These are phyloP conservation scores for Xiphias gladius DNA, from an alignment of 2,113 vertebrate species.

Conservation along the genomic window DNA sequence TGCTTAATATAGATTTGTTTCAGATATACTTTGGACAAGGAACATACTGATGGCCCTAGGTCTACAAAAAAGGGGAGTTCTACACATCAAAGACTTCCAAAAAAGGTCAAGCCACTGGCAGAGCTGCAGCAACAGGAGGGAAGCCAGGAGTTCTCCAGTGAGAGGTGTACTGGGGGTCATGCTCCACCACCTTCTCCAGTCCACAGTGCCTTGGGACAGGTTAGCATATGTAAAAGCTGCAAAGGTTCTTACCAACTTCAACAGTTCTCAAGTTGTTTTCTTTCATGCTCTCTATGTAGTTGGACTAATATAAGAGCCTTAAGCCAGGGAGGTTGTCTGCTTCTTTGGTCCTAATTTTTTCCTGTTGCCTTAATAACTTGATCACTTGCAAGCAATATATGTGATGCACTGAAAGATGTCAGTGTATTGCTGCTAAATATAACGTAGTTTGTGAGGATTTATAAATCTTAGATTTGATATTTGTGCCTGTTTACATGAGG, in stretches of 20 bases:
- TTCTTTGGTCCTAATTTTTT: conserved; percentile 3
- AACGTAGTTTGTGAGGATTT: neutral
- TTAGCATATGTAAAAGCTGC: conserved; percentile 46
- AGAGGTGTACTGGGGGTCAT: conserved; percentile 23
- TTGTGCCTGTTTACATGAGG: neutral
- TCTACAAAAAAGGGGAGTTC: conserved; percentile 42
- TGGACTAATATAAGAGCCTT: neutral
- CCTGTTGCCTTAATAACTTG: neutral
- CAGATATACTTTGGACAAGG: conserved; percentile 9
- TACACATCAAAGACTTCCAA: conserved; percentile 36
- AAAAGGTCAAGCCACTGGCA: conserved; percentile 33
- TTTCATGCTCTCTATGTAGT: neutral
- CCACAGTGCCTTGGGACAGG: conserved; percentile 82
- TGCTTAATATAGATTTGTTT: conserved; percentile 1
- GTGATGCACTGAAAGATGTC: neutral
- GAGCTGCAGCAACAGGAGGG: conserved; percentile 45
- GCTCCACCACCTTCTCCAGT: conserved; percentile 74
- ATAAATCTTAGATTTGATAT: neutral
- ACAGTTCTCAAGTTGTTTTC: neutral
- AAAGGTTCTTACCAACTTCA: neutral
- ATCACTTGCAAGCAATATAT: neutral
- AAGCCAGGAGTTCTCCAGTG: conserved; percentile 26
- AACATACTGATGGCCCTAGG: conserved; percentile 21
- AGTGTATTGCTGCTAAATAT: neutral
- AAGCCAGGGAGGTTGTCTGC: neutral